Conservation (phyloP, 2,797 vertebrate genomes). For the Hephaestus fuliginosus region DNA sequence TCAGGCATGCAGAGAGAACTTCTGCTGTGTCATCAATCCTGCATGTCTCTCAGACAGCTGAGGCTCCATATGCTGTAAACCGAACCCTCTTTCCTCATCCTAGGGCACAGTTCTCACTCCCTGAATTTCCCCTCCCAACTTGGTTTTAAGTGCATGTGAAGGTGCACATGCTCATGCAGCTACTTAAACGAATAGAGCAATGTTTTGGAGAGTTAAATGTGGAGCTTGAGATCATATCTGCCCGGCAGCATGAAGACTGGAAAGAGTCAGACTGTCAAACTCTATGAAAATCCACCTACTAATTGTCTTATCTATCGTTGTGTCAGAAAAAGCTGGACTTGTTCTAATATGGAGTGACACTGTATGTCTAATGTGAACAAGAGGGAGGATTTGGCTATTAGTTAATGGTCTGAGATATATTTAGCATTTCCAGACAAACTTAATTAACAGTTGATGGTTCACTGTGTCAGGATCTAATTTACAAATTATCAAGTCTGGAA, state of each 20-base stretch:
- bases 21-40: slow-evolving; percentile 62
- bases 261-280: not conserved
- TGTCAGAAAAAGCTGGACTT: slow-evolving; percentile 13
- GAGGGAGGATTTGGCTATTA: not conserved
- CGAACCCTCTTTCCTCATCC: slow-evolving; percentile 33
- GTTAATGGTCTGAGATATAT: slow-evolving; percentile 19
- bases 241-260: not conserved
- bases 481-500: no score
- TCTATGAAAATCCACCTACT: not conserved
- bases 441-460: slow-evolving; percentile 12
- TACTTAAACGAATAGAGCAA: not conserved
- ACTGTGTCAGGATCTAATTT: not conserved
- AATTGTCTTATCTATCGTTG: not conserved
- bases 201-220: not conserved
- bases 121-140: slow-evolving; percentile 18
- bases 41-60: slow-evolving; percentile 66
- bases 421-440: slow-evolving; percentile 16
- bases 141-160: slow-evolving; percentile 10
- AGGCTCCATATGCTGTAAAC: slow-evolving; percentile 58
- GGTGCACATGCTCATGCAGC: not conserved
- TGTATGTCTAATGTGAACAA: not conserved
- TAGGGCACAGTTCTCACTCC: slow-evolving; percentile 9
- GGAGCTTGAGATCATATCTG: not conserved
- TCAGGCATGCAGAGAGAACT: slow-evolving; percentile 51
- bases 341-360: slow-evolving; percentile 8